phyloP scores from a whole-genome alignment of 2,888 invertebrate genomes.

The Charanyca ferruginea region DNA sequence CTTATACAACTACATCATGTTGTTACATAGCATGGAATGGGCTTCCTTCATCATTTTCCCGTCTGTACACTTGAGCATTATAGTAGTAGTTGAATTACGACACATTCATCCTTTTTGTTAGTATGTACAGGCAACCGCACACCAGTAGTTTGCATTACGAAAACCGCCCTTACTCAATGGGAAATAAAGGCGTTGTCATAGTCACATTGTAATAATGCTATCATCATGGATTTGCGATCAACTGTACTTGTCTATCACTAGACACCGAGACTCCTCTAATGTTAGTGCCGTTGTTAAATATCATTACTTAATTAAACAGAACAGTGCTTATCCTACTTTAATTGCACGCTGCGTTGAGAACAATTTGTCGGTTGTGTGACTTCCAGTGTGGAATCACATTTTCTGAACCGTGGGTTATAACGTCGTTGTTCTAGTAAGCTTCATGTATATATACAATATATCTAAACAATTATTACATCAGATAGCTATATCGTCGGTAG shows the following conservation, averaged over 20 bases:
- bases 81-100: not conserved
- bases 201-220: not conserved
- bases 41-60: not conserved
- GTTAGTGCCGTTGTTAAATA: conserved; percentile 62
- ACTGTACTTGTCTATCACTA: conserved; percentile 15
- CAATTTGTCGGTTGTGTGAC: not conserved
- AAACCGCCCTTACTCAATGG: too few species aligned
- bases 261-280: conserved; percentile 2
- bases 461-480: not conserved
- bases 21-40: not conserved
- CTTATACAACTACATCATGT: not conserved
- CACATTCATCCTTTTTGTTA: not conserved
- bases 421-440: not conserved
- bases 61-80: not conserved
- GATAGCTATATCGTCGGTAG: not conserved
- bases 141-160: not conserved
- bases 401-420: not conserved
- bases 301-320: conserved; percentile 42
- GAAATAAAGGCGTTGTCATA: not conserved
- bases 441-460: not conserved
- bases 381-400: not conserved
- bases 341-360: not conserved
- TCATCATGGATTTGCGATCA: not conserved
- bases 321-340: conserved; percentile 20
- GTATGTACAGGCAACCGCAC: not conserved